Evolutionary conservation across 2,797 vertebrate genomes (phyloP), one percentile per base, ranked within the genome.

Genomic region (Coregonus sp.): DNA sequence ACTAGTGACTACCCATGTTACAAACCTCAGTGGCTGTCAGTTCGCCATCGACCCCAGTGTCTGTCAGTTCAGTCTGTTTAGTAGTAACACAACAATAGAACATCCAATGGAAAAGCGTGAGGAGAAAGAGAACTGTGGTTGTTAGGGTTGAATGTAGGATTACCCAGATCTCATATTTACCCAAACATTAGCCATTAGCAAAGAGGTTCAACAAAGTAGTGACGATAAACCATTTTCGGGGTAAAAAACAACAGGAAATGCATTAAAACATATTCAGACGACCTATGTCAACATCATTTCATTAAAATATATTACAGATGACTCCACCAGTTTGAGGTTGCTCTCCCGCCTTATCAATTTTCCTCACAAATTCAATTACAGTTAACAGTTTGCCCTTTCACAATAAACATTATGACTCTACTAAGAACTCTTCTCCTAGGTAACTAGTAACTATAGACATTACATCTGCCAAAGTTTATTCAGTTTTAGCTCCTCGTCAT

Each of bases 21-120:
- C 88, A 82, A 92, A 99, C 97, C 97, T 99, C 98, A 0, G 97
- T 97, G 81, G 95, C 95, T 0, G 97, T 98, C 78, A 97, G 95
- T 77, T 99, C 98, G 81, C 96, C 97, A 11, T 99, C 98, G 2
- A 96, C 89, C 0, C 94, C 96, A 0, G 97, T 97, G 73, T 98
- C 97, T 1, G 97, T 98, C 87, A 96, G 92, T 87, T 99, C 98
- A 4, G 96, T 98, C 98, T 99, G 86, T 89, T 79, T 81, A 90
- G 89, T 86, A 86, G 40, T 47, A 47, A 87, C 83, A 88, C 78
- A 91, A 85, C 20, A 90, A 82, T 84, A 73, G 87, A 31, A 89
- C 87, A 89, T 92, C 95, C 92, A 40, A 87, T 90, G 81, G 92
- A 86, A 25, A 94, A 90, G 93, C 92, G 93, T 89, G 86, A 92